Evolutionary conservation across 2,797 vertebrate species (phyloP).

Genomic region (Glossophaga mutica): DNA sequence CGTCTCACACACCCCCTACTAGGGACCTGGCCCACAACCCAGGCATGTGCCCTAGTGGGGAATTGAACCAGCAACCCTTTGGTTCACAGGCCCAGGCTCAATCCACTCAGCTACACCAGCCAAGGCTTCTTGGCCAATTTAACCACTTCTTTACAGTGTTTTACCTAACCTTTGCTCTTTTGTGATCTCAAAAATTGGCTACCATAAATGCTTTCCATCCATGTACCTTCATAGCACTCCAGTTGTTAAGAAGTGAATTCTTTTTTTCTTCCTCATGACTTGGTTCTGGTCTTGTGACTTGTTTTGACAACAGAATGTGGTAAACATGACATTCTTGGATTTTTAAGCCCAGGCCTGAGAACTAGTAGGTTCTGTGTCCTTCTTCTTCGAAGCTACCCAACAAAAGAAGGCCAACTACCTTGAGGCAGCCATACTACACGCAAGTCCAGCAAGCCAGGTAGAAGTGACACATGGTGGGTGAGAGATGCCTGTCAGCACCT

Average conservation of each 20-base stretch:
- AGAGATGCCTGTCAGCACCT: background rate
- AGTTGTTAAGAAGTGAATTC: background rate
- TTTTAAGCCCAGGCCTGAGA: background rate
- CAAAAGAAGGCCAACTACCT: background rate
- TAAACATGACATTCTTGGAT: background rate
- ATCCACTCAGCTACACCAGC: too few species aligned
- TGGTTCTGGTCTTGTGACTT: background rate
- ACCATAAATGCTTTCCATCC: background rate
- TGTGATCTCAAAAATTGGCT: background rate
- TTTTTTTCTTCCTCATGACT: background rate
- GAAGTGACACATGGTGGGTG: background rate
- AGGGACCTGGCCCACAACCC: too few species aligned
- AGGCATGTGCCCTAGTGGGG: too few species aligned
- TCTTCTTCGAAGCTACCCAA: background rate
- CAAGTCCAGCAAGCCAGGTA: background rate
- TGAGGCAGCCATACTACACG: background rate
- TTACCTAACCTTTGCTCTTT: background rate
- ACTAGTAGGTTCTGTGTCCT: background rate
- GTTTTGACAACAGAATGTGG: background rate
- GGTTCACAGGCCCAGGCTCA: too few species aligned
- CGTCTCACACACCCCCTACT: too few species aligned
- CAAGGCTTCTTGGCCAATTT: background rate
- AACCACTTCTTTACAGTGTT: background rate
- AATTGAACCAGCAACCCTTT: too few species aligned
- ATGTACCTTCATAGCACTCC: background rate